These are phyloP conservation scores for Cheilosia pagana DNA, from an alignment of 2,888 invertebrate species.

Conservation along the genomic window DNA sequence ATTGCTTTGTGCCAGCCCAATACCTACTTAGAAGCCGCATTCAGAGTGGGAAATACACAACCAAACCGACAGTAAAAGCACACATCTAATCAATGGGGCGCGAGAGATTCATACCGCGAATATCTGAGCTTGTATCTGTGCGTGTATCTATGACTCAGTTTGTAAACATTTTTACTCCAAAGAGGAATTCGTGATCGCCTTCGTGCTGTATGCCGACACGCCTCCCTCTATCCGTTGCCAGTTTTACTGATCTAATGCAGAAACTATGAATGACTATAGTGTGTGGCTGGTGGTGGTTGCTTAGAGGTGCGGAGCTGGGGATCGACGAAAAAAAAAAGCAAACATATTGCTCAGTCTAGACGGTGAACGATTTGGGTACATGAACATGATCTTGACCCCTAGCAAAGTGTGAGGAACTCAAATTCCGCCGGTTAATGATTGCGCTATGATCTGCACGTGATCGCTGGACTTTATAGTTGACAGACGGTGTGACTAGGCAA, in stretches of 20 bases:
- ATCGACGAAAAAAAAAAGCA: conserved; percentile 3
- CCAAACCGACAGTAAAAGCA: conserved; percentile 29
- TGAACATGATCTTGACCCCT: conserved; percentile 60
- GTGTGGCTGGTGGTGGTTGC: conserved; percentile 13
- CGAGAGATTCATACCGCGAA: not conserved
- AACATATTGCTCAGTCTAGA: conserved; percentile 56
- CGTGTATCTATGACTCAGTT: conserved; percentile 64
- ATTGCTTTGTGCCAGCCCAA: conserved; percentile 35
- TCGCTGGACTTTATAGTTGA: conserved; percentile 11
- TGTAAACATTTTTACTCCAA: conserved; percentile 20
- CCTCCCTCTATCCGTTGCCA: conserved; percentile 8
- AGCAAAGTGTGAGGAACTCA: conserved; percentile 4
- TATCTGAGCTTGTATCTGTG: not conserved
- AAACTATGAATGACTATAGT: conserved; percentile 60
- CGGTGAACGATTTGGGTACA: conserved; percentile 37
- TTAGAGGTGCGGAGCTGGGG: not conserved
- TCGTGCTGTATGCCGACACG: conserved; percentile 35
- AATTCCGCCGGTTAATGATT: conserved; percentile 17
- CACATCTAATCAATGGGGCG: conserved; percentile 60
- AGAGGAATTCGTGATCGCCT: conserved; percentile 25
- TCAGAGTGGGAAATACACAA: conserved; percentile 33
- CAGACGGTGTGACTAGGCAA: no score
- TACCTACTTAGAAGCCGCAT: conserved; percentile 57
- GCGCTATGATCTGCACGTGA: conserved; percentile 14
- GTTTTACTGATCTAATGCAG: conserved; percentile 56